These are phyloP conservation scores for Eretmocerus hayati DNA, from an alignment of 2,888 invertebrate genomes.

Conservation along the genomic window DNA sequence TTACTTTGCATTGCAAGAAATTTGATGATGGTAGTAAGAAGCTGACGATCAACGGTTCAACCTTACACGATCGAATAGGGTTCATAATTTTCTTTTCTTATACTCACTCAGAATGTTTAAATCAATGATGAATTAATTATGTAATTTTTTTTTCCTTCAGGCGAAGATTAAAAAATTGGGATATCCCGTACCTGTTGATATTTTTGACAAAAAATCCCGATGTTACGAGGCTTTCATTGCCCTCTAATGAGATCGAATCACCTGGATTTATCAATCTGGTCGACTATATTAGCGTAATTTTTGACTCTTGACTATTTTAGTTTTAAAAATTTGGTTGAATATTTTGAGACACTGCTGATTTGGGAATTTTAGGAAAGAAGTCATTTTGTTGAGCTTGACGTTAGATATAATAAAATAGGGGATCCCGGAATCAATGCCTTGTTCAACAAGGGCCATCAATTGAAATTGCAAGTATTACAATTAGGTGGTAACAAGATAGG, in stretches of 20 bases:
- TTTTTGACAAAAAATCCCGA: constrained; percentile 49
- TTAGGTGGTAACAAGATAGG: constrained; percentile 58
- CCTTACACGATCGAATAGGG: constrained; percentile 47
- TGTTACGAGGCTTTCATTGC: constrained; percentile 51
- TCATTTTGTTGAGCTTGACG: constrained; percentile 50
- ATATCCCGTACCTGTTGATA: constrained; percentile 49
- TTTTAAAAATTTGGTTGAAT: neutral
- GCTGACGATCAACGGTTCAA: constrained; percentile 51
- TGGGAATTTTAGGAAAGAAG: constrained; percentile 44
- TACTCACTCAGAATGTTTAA: neutral
- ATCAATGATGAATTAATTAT: neutral
- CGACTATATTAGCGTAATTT: constrained; percentile 29
- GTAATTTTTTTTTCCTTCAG: constrained; percentile 28
- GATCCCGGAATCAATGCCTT: constrained; percentile 44
- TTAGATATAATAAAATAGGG: constrained; percentile 54
- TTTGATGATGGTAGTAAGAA: constrained; percentile 52
- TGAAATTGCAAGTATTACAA: constrained; percentile 51
- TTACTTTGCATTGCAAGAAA: constrained; percentile 46
- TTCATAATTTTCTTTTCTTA: constrained; percentile 20
- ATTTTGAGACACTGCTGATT: neutral
- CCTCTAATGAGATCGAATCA: constrained; percentile 51
- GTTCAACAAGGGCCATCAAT: constrained; percentile 25
- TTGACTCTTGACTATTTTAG: neutral
- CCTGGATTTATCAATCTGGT: constrained; percentile 31
- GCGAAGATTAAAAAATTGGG: constrained; percentile 47